Base-by-base conservation (phyloP, 2,888 invertebrate species). In the Plebejus melissa region DNA sequence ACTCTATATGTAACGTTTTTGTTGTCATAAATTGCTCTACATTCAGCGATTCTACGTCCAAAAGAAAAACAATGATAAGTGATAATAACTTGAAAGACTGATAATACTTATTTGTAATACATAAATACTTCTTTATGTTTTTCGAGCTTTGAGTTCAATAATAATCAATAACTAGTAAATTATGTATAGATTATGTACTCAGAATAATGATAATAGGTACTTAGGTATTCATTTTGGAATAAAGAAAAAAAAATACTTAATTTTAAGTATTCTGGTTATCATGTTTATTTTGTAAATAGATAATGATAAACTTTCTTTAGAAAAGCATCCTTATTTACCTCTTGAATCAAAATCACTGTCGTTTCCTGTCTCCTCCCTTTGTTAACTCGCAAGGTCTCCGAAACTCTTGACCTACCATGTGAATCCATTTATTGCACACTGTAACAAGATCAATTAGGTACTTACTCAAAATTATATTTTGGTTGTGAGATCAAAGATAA, bases 391-490 rank as follows among this genome's bases (percentile, higher is more conserved):
- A 96, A 0, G 96, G 96, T 84, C 94, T 94, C 76, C 94, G 87
- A 82, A 98, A 96, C 88, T 98, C 98, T 88, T 98, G 98, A 1
- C 98, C 98, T 79, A 95, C 91, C 89, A 98, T 98, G 87, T 98
- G 98, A 74, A 98, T 95, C 98, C 98, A 98, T 90, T 98, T 98
- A 91, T 98, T 98, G 28, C 96, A 96, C 46, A 97, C 97, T 97
- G 91, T 76, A 94, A 94, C 75, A 58, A 58, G 5, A 58, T 22
- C 9, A 58, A 58, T 58, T 22, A 22, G 22, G 22, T 22, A 57
- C 0, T 1, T 57, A 7, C 16, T 54, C 16, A 54, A 9, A 54
- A 54, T 13, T 16, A 1, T 13, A 54, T 54, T 50, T 50, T 50
- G 50, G 41, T 2, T 9, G 41, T 46, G 9, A 9, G 41, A 38